Evolutionary conservation across 2,797 vertebrate species (phyloP).

Genomic region (Hydrocynus forskahlii): DNA sequence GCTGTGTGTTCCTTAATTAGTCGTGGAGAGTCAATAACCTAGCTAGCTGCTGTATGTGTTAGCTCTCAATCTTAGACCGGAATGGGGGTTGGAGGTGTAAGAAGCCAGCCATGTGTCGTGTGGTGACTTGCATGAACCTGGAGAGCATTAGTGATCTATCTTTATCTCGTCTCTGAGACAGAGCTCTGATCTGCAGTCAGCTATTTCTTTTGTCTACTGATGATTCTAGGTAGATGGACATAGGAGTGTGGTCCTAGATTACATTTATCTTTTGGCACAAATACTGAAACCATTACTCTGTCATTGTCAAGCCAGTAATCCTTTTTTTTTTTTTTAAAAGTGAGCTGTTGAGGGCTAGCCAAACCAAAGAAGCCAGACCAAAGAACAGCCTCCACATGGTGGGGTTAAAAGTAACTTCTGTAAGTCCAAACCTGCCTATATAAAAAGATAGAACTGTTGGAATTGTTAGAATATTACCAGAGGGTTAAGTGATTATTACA

Average conservation of each 20-base stretch:
- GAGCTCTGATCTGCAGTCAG: neutral
- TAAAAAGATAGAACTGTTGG: too few species aligned
- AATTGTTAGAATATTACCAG: too few species aligned
- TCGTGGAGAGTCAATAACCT: neutral
- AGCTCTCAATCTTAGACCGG: slow-evolving; percentile 10
- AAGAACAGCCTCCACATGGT: too few species aligned
- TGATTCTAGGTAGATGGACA: neutral
- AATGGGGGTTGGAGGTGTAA: neutral
- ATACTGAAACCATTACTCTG: too few species aligned
- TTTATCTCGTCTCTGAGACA: neutral
- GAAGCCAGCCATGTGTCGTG: slow-evolving; percentile 16
- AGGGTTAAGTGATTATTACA: too few species aligned
- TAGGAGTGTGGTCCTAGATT: neutral
- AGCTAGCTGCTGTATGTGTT: slow-evolving; percentile 20
- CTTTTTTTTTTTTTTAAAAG: too few species aligned
- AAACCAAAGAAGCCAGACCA: too few species aligned
- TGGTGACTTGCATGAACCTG: slow-evolving; percentile 4
- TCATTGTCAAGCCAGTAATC: too few species aligned
- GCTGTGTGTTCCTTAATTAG: neutral
- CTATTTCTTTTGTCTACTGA: neutral
- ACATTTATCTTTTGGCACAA: too few species aligned
- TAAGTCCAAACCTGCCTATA: too few species aligned
- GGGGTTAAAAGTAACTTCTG: too few species aligned
- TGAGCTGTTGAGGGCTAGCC: too few species aligned
- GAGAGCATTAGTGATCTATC: neutral